Evolutionary conservation across 2,113 vertebrate species (phyloP).

Genomic region (Siniperca knerii): DNA sequence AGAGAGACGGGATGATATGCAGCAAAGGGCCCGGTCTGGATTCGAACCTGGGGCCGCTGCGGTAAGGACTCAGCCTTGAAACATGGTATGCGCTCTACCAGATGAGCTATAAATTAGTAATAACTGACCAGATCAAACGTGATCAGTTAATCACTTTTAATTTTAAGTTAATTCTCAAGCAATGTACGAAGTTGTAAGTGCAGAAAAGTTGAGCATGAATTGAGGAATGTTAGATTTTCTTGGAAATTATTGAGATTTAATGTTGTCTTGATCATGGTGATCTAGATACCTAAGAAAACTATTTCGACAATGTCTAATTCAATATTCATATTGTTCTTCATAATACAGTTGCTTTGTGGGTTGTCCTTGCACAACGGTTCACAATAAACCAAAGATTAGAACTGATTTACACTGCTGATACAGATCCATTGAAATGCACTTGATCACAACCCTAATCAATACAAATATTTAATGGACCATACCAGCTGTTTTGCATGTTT

Average conservation of each 20-base stretch:
- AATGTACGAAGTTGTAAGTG: neutral
- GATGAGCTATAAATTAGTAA: neutral
- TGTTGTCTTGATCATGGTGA: neutral
- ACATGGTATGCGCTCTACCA: no score
- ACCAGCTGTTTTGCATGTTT: neutral
- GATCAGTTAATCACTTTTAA: neutral
- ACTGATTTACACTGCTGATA: neutral
- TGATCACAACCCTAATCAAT: neutral
- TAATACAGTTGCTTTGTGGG: no score
- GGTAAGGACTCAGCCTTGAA: no score
- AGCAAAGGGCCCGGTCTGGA: no score
- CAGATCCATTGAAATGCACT: neutral
- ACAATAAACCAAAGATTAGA: neutral
- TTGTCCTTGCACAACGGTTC: neutral
- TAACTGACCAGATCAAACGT: neutral
- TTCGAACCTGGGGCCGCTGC: no score
- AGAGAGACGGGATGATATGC: no score
- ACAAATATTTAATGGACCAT: neutral
- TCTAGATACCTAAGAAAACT: neutral
- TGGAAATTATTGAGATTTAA: neutral
- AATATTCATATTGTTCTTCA: neutral
- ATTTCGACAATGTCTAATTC: neutral
- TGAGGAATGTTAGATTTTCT: neutral
- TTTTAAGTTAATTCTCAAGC: constrained; percentile 2
- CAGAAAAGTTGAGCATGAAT: neutral